Evolutionary conservation across 2,797 vertebrate species (phyloP), one percentile per base, ranked within the genome.

Genomic region (Acanthiza pusilla): DNA sequence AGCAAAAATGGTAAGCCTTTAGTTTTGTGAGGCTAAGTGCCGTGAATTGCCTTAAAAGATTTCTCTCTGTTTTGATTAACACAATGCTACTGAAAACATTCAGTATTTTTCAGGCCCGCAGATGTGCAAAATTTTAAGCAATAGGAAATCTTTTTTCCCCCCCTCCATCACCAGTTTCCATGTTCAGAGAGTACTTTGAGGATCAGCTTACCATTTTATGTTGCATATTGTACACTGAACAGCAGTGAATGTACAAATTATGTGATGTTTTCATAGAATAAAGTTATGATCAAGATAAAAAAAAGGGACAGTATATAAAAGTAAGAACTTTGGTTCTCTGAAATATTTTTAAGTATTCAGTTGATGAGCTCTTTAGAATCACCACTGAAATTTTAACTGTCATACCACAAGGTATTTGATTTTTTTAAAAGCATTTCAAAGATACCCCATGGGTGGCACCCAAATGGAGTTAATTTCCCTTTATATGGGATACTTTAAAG

Each of bases 241-340:
- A 94, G 83, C 81, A 92, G 60, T 63, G 89, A 95, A 79, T 36
- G 12, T 85, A 73, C 11, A 91, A 47, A 81, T 85, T 67, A 90
- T 40, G 74, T 79, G 83, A 86, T 60, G 43, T 66, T 79, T 79
- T 81, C 80, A 58, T 48, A 43, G 23, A 74, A 57, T 47, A 78
- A 94, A 88, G 67, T 77, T 82, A 86, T 14, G 77, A 74, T 55
- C 66, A 62, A 45, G 42, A 85, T 50, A 55, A 90, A 61, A 78
- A 38, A 63, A 79, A 30, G 45, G 5, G 16, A 50, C 42, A 32
- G 8, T 25, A 73, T 54, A 32, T 54, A 77, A 89, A 91, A 91
- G 29, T 8, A 92, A 74, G 47, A 82, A 70, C 30, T 77, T 82
- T 22, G 53, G 11, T 74, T 74, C n/a, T 95, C 76, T 72, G 48